Percentiles rank a stretch among this genome's conserved stretches.
phyloP scores from a whole-genome alignment of 35 echinoderm and acorn worm species.

The Acanthaster planci region DNA sequence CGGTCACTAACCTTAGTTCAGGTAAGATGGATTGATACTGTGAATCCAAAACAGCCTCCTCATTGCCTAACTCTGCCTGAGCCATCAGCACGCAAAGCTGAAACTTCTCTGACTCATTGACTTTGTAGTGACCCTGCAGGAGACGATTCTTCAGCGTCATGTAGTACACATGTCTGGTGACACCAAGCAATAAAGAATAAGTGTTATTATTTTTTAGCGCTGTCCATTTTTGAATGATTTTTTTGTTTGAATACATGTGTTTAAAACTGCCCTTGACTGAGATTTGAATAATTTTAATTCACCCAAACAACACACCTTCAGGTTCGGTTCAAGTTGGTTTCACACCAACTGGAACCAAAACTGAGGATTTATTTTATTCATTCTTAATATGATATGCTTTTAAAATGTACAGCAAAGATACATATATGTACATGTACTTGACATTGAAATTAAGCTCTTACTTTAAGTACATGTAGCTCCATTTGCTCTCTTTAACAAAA shows the following conservation, averaged over 20 bases:
- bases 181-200: slow-evolving; percentile 19
- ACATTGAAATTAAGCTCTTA: too few species aligned
- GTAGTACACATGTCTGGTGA: slow-evolving; percentile 83
- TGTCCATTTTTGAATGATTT: background rate
- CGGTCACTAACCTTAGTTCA: slow-evolving; percentile 70
- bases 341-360: too few species aligned
- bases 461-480: too few species aligned
- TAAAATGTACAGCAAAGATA: too few species aligned
- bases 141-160: slow-evolving; percentile 89
- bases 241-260: background rate
- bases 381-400: too few species aligned
- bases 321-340: too few species aligned
- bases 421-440: too few species aligned
- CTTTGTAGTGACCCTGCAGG: slow-evolving; percentile 71
- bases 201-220: background rate
- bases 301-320: background rate
- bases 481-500: too few species aligned
- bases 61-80: slow-evolving; percentile 89
- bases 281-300: background rate
- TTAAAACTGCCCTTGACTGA: background rate
- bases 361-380: too few species aligned
- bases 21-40: slow-evolving; percentile 89
- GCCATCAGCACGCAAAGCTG: slow-evolving; percentile 66
- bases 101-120: slow-evolving; percentile 74
- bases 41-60: slow-evolving; percentile 64